Evolutionary conservation across 2,888 invertebrate species (phyloP).

Genomic region (Andrena praecox): DNA sequence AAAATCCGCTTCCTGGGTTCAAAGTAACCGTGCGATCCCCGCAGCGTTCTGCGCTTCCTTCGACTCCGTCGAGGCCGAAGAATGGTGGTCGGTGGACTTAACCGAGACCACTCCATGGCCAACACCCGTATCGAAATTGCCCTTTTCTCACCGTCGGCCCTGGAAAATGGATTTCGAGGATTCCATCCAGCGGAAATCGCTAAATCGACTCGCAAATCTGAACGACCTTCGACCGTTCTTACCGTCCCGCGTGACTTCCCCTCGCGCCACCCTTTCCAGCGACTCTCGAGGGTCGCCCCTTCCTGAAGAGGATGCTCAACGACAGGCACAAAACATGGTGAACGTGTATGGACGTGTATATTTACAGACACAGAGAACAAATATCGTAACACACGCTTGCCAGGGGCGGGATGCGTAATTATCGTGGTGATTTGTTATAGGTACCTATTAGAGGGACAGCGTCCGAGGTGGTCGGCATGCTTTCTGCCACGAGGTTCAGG

Average conservation of each 20-base stretch:
- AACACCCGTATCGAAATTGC: constrained; percentile 18
- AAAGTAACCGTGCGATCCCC: constrained; percentile 50
- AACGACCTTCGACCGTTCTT: constrained; percentile 53
- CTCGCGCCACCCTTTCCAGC: constrained; percentile 6
- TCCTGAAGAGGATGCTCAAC: constrained; percentile 28
- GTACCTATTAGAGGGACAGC: constrained; percentile 93
- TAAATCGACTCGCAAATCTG: constrained; percentile 40
- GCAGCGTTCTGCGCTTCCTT: constrained; percentile 2
- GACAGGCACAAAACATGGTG: constrained; percentile 43
- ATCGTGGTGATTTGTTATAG: constrained; percentile 63
- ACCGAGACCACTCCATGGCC: constrained; percentile 18
- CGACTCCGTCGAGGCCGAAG: constrained; percentile 19
- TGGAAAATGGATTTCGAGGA: constrained; percentile 31
- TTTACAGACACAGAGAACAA: constrained; percentile 63
- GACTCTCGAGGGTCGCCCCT: not conserved
- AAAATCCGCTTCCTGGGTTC: constrained; percentile 25
- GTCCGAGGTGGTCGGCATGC: constrained; percentile 95
- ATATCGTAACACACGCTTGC: constrained; percentile 71
- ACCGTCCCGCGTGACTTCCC: constrained; percentile 28
- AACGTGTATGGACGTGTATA: constrained; percentile 45
- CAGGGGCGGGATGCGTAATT: constrained; percentile 63
- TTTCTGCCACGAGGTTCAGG: constrained; percentile 98
- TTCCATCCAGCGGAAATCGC: constrained; percentile 23
- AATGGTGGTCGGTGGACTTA: constrained; percentile 16
- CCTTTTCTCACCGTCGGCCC: constrained; percentile 16